A percentile compares a stretch with the other conserved stretches of the same genome.
Conservation (phyloP, 1,140 invertebrate species). For the Diorhabda elongata region DNA sequence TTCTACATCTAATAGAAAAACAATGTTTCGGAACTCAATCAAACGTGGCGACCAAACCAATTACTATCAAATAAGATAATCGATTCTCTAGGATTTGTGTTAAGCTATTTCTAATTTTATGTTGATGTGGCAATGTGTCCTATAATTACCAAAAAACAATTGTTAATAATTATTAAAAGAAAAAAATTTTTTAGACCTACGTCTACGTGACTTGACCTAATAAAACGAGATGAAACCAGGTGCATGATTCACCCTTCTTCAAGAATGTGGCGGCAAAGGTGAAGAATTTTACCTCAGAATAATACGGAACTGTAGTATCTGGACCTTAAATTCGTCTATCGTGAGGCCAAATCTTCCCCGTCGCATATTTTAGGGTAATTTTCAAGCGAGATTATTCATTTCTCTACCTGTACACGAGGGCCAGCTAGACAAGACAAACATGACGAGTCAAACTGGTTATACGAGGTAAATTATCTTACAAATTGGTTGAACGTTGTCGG, state of each 20-base stretch:
- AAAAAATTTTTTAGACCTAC: neutral
- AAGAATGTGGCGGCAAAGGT: conserved; percentile 2
- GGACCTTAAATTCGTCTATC: neutral
- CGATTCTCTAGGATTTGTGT: too few species aligned
- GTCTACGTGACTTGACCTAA: conserved; percentile 3
- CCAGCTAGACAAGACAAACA: neutral
- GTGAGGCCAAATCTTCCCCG: neutral
- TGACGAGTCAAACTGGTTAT: neutral
- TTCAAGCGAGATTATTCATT: neutral
- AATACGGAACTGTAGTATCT: neutral
- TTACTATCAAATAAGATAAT: too few species aligned
- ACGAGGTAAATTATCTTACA: neutral
- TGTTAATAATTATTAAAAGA: too few species aligned
- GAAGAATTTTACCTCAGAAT: conserved; percentile 1
- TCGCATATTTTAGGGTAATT: neutral
- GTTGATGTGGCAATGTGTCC: too few species aligned
- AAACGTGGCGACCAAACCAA: too few species aligned
- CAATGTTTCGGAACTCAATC: too few species aligned
- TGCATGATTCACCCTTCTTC: conserved; percentile 8
- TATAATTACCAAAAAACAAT: too few species aligned
- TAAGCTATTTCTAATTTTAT: too few species aligned
- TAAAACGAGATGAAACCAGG: conserved; percentile 10
- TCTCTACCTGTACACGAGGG: neutral
- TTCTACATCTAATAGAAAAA: too few species aligned
- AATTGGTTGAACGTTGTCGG: neutral